Evolutionary conservation across 2,888 invertebrate species (phyloP).

Genomic region (Gnatocerus cornutus): DNA sequence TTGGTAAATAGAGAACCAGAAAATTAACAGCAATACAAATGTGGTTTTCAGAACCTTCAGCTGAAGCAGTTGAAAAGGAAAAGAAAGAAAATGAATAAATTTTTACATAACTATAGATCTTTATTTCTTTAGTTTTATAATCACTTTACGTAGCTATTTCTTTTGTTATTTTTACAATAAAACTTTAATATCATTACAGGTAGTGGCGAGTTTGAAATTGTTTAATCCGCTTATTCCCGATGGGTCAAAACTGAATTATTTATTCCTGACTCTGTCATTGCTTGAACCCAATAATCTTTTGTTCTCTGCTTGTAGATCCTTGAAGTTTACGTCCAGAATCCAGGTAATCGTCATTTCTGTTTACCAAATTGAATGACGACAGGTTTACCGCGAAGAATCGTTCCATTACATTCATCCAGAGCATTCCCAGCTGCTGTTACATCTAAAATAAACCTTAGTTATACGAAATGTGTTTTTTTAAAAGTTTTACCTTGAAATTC

Average conservation of each 20-base stretch:
- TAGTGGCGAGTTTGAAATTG: no score
- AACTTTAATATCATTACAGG: slow-evolving; percentile 4
- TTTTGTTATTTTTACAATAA: slow-evolving; percentile 43
- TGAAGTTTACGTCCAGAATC: no score
- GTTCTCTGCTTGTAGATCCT: no score
- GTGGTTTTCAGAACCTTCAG: slow-evolving; percentile 17
- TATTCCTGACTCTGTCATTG: no score
- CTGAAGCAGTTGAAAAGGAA: slow-evolving; percentile 31
- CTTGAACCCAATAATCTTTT: no score
- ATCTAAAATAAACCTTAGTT: no score
- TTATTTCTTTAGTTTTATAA: slow-evolving; percentile 11
- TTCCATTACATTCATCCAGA: slow-evolving; percentile 37
- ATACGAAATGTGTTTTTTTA: no score
- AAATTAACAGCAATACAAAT: not conserved
- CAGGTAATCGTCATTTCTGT: slow-evolving; percentile 19
- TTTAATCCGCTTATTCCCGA: no score
- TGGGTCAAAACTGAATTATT: not conserved
- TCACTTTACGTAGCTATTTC: slow-evolving; percentile 3
- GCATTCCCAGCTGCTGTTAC: slow-evolving; percentile 14
- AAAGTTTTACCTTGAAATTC: slow-evolving; percentile 72
- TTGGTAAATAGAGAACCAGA: slow-evolving; percentile 7
- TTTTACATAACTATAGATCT: not conserved
- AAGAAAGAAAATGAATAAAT: slow-evolving; percentile 51
- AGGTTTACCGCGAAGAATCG: slow-evolving; percentile 37
- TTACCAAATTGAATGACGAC: slow-evolving; percentile 48